Conservation (phyloP, 2,797 vertebrate species). For the Adelosebastes latens region DNA sequence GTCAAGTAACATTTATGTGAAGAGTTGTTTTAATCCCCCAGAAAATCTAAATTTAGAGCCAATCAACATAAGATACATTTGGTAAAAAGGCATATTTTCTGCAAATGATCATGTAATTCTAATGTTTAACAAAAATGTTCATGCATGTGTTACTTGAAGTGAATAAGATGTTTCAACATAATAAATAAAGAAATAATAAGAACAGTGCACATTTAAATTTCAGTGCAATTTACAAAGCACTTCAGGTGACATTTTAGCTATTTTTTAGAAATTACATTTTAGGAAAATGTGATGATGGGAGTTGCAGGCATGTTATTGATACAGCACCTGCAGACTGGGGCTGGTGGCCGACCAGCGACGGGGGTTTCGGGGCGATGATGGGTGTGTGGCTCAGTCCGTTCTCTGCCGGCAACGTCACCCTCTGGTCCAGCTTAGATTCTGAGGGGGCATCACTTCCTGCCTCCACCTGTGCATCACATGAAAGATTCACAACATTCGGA, state of each 20-base stretch:
- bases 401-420: constrained; percentile 86
- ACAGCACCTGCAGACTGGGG: constrained; percentile 89
- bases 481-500: neutral
- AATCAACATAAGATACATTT: neutral
- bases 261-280: neutral
- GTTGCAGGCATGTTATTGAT: neutral
- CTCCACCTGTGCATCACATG: constrained; percentile 82
- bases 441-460: constrained; percentile 85
- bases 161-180: neutral
- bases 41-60: neutral
- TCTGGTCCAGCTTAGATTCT: constrained; percentile 88
- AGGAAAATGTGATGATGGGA: neutral
- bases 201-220: too few relatives aligned
- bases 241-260: neutral
- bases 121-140: neutral
- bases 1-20: neutral
- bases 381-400: constrained; percentile 91
- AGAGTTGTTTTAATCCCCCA: neutral
- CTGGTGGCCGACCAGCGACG: constrained; percentile 87
- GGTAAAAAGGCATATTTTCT: neutral
- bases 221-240: neutral
- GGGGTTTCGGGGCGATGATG: constrained; percentile 87
- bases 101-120: neutral
- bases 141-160: neutral
- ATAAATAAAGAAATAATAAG: too few relatives aligned